Conservation (phyloP, 2,113 vertebrate genomes). For the Copsychus sechellarum region DNA sequence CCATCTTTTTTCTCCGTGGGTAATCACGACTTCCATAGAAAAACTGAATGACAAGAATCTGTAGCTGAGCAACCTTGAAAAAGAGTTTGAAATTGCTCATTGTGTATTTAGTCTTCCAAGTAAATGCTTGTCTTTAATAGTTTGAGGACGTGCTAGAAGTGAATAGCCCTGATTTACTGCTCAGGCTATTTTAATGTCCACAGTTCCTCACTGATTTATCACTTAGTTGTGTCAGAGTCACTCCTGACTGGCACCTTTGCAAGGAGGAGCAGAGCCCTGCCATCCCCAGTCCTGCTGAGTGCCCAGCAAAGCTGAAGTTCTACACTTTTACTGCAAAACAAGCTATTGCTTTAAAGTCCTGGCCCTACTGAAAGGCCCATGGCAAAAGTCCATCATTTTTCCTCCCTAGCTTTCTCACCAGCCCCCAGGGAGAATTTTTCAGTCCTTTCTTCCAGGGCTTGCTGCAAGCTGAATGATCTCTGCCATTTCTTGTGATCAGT, state of each 20-base stretch:
- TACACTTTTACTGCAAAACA: background rate
- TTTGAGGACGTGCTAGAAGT: background rate
- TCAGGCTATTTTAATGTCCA: background rate
- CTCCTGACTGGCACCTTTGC: background rate
- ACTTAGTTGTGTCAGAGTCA: background rate
- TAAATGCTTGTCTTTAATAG: background rate
- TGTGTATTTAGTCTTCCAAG: slow-evolving; percentile 22
- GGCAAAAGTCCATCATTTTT: background rate
- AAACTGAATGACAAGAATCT: background rate
- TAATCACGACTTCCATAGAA: slow-evolving; percentile 9
- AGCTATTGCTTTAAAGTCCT: background rate
- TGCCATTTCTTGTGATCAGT: background rate
- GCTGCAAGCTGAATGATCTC: background rate
- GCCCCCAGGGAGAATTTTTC: background rate
- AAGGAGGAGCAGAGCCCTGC: background rate
- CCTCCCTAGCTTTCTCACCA: background rate
- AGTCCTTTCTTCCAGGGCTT: background rate
- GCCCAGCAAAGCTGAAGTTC: background rate
- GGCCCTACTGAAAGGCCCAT: background rate
- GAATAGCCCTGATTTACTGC: slow-evolving; percentile 28
- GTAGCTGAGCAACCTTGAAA: background rate
- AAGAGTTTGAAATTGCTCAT: slow-evolving; percentile 20
- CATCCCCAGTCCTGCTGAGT: background rate
- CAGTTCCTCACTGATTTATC: background rate
- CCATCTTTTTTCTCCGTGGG: background rate